A percentile compares a stretch with the other conserved stretches of the same genome.
phyloP scores from a whole-genome alignment of 2,113 vertebrate species.

The Mus musculus region DNA sequence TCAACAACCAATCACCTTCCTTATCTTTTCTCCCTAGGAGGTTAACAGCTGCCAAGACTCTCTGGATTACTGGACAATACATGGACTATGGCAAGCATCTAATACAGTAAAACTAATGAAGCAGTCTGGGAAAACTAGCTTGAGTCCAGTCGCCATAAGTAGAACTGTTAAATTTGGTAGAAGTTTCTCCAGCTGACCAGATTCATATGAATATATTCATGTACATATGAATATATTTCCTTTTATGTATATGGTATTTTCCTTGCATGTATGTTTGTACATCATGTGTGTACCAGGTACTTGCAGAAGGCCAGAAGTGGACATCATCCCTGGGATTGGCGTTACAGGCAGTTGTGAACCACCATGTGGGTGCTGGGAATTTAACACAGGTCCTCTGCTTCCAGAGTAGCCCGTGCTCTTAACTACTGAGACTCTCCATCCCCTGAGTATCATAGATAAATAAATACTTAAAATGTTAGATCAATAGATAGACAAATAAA shows the following conservation, averaged over 20 bases:
- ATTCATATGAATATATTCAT: not conserved
- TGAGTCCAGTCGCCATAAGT: not conserved
- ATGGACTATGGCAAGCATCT: slow-evolving; percentile 86
- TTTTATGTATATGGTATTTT: not conserved
- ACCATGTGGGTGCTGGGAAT: not conserved
- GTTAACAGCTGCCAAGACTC: slow-evolving; percentile 81
- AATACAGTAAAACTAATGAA: fast-evolving
- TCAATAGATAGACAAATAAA: not conserved
- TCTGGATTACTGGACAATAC: slow-evolving; percentile 89
- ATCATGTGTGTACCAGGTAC: not conserved
- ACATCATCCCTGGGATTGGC: not conserved
- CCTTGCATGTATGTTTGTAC: not conserved
- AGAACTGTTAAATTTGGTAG: not conserved
- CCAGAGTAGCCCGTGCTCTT: not conserved
- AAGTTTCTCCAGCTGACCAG: not conserved
- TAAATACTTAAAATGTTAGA: not conserved
- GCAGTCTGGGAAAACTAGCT: not conserved
- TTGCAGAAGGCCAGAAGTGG: not conserved
- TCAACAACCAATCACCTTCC: not conserved
- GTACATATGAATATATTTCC: not conserved
- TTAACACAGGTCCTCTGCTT: not conserved
- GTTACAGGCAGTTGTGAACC: not conserved
- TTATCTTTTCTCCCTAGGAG: slow-evolving; percentile 77
- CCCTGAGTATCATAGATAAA: not conserved
- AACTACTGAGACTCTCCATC: not conserved